Conservation (phyloP, 2,888 invertebrate species). For the Encarsia formosa region DNA sequence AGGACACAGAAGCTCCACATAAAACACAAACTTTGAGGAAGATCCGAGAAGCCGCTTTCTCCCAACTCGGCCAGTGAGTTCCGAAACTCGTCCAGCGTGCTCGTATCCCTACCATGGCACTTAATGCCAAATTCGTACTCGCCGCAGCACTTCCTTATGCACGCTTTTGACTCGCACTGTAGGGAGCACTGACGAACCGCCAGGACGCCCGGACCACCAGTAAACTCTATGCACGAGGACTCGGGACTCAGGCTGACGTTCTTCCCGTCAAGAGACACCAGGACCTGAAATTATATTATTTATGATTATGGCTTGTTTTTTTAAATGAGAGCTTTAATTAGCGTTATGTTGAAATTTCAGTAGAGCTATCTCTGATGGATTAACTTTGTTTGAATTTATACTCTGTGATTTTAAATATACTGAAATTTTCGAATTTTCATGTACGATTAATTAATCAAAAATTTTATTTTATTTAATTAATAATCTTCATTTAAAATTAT, state of each 20-base stretch:
- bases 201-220: too few species aligned
- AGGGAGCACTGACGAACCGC: conserved; percentile 31
- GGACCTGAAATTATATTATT: not conserved
- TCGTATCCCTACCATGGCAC: not conserved
- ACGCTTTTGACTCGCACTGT: conserved; percentile 35
- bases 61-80: not conserved
- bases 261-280: conserved; percentile 3
- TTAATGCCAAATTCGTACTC: conserved; percentile 35
- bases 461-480: too few species aligned
- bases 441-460: too few species aligned
- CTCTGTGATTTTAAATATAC: too few species aligned
- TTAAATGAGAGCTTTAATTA: too few species aligned
- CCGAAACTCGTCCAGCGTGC: conserved; percentile 5
- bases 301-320: too few species aligned
- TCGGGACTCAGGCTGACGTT: conserved; percentile 8
- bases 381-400: too few species aligned
- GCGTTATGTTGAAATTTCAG: too few species aligned
- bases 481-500: too few species aligned
- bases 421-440: too few species aligned
- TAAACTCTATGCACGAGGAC: not conserved
- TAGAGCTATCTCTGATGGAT: too few species aligned
- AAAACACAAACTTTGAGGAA: not conserved
- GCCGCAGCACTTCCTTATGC: conserved; percentile 48
- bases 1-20: too few species aligned
- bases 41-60: not conserved